Base-by-base conservation (phyloP, 2,888 invertebrate genomes). In the Autographa gamma region DNA sequence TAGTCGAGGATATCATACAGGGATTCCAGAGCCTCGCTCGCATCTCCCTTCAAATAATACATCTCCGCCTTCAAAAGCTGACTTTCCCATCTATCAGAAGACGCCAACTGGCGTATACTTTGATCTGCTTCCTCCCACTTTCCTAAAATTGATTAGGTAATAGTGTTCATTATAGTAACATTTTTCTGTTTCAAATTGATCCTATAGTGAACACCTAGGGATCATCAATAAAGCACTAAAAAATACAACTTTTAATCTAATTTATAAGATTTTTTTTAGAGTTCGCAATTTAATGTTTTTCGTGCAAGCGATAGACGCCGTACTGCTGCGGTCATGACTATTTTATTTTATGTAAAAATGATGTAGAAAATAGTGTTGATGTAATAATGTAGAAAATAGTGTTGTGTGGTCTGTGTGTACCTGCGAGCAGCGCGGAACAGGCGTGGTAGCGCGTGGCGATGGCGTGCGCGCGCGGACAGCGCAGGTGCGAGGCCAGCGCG, bases 51-150 rank as follows among this genome's bases (percentile, higher is more conserved):
- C 38, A 96, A 88, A 74, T 96, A 96, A 85, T 95, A 96, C 91
- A 96, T 93, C 85, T 96, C 96, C 0, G 96, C 96, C 85, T 92
- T 94, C 14, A 96, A 77, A 13, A 97, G 90, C 77, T 97, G 96
- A 74, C 97, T 97, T 81, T 97, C 97, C 93, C 96, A 96, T 84
- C 96, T 93, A 85, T 97, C 97, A 0, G 97, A 93, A 0, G 97
- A 96, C 58, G 97, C 96, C 56, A 98, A 92, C 86, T 97, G 97
- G 69, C 96, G 96, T 74, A 98, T 97, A 60, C 97, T 96, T 76
- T 96, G 96, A 65, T 97, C 96, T 0, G 98, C 97, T 77, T 97
- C 97, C 63, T 96, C 96, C 97, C 97, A 97, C 86, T 97, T 96
- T 69, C 97, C 96, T 96, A 77, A 9, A 88, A 86, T 74, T 6